Conservation (phyloP, 37 sponge, comb jelly and placozoan genomes). For the Petrosia ficiformis region DNA sequence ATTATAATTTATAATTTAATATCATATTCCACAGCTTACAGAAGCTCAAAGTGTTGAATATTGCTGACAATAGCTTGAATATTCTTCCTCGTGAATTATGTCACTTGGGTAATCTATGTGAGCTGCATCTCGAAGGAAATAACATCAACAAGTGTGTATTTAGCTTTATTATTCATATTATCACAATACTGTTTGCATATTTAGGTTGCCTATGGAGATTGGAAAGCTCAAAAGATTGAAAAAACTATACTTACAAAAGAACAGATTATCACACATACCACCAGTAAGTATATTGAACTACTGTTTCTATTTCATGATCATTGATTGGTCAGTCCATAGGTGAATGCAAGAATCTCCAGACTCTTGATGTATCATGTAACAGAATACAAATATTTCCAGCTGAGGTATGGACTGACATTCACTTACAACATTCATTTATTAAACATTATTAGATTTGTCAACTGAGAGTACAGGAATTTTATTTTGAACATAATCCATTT, state of each 20-base stretch:
- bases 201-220: slow-evolving; percentile 35
- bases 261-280: slow-evolving; percentile 22
- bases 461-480: slow-evolving; percentile 39
- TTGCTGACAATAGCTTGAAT: slow-evolving; percentile 31
- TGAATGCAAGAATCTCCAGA: slow-evolving; percentile 22
- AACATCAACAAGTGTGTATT: no score
- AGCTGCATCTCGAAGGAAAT: slow-evolving; percentile 52
- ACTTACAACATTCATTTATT: no score
- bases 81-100: slow-evolving; percentile 36
- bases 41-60: slow-evolving; percentile 27
- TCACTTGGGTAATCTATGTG: slow-evolving; percentile 20
- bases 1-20: neutral
- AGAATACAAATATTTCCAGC: slow-evolving; percentile 44
- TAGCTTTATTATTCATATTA: no score
- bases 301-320: no score
- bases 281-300: slow-evolving; percentile 11
- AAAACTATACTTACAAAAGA: slow-evolving; percentile 60
- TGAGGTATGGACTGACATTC: slow-evolving; percentile 12
- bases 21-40: slow-evolving; percentile 5
- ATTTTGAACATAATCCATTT: slow-evolving; percentile 64
- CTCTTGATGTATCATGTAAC: slow-evolving; percentile 64
- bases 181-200: no score
- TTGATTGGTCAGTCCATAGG: slow-evolving; percentile 22
- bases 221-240: slow-evolving; percentile 24
- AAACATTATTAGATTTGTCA: neutral